Conservation (phyloP, 2,113 vertebrate species). For the Phyllostomus hastatus region DNA sequence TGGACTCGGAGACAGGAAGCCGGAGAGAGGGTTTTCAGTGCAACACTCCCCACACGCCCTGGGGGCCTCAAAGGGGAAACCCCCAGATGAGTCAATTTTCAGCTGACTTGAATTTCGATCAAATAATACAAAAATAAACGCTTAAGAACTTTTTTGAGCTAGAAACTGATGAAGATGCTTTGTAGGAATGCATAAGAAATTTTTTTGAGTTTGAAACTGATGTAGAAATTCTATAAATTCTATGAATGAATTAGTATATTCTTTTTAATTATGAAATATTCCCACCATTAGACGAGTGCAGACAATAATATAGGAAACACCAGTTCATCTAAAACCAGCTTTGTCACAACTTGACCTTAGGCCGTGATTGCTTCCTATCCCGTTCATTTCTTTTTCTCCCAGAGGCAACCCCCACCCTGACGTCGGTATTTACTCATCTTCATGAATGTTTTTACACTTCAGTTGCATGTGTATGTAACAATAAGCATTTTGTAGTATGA, state of each 20-base stretch:
- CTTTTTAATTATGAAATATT: background rate
- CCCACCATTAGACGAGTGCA: background rate
- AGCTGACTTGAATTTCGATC: background rate
- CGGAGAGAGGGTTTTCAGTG: background rate
- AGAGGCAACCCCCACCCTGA: background rate
- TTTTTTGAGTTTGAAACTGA: background rate
- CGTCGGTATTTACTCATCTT: background rate
- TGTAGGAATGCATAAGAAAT: background rate
- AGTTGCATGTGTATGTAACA: background rate
- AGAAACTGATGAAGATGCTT: background rate
- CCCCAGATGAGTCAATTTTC: conserved; percentile 31
- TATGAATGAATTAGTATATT: background rate
- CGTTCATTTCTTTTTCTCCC: background rate
- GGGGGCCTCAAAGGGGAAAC: background rate
- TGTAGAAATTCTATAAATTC: conserved; percentile 29
- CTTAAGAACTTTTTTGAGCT: background rate
- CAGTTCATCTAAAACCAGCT: background rate
- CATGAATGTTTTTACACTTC: background rate
- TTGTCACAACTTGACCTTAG: background rate
- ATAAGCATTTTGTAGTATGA: background rate
- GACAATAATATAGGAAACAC: background rate
- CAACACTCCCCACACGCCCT: background rate
- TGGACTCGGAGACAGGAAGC: background rate
- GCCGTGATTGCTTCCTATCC: background rate
- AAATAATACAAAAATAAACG: conserved; percentile 32